Percentiles rank a stretch among this genome's conserved stretches.
phyloP scores from a whole-genome alignment of 2,888 invertebrate genomes.

The Callyntrura sp. region DNA sequence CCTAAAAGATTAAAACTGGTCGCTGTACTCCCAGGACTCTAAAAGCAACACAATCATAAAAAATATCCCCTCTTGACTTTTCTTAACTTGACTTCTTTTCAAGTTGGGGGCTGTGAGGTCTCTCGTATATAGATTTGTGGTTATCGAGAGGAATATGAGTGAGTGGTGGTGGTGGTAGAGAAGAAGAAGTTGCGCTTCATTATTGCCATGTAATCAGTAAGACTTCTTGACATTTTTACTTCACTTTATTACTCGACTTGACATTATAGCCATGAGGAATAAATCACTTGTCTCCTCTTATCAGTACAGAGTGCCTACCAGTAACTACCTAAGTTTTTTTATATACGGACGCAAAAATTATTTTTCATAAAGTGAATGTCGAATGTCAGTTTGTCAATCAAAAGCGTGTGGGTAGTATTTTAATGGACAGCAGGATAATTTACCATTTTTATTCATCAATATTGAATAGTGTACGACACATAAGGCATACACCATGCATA shows the following conservation, averaged over 20 bases:
- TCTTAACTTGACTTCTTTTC: neutral
- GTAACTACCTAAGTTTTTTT: slow-evolving; percentile 8
- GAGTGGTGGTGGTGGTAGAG: neutral
- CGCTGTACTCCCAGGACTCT: too few relatives aligned
- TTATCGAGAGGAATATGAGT: too few relatives aligned
- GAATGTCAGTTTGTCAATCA: slow-evolving; percentile 62
- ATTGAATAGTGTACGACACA: neutral
- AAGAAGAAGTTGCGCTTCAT: slow-evolving; percentile 44
- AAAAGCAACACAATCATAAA: too few relatives aligned
- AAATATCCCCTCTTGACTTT: slow-evolving; percentile 15
- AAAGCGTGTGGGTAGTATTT: slow-evolving; percentile 51
- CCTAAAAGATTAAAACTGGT: too few relatives aligned
- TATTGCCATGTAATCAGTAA: slow-evolving; percentile 55
- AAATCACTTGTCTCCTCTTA: slow-evolving; percentile 60
- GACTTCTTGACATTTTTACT: slow-evolving; percentile 62
- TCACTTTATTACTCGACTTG: slow-evolving; percentile 55
- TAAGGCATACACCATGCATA: neutral
- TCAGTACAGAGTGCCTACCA: slow-evolving; percentile 34
- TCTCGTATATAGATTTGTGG: slow-evolving; percentile 13
- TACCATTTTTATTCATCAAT: slow-evolving; percentile 31
- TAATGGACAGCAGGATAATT: slow-evolving; percentile 52
- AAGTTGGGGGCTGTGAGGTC: neutral
- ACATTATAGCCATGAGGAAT: slow-evolving; percentile 54
- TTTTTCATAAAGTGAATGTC: slow-evolving; percentile 58
- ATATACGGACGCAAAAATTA: slow-evolving; percentile 2